phyloP scores from a whole-genome alignment of 1,140 invertebrate species.

The Aphaenogaster floridana region DNA sequence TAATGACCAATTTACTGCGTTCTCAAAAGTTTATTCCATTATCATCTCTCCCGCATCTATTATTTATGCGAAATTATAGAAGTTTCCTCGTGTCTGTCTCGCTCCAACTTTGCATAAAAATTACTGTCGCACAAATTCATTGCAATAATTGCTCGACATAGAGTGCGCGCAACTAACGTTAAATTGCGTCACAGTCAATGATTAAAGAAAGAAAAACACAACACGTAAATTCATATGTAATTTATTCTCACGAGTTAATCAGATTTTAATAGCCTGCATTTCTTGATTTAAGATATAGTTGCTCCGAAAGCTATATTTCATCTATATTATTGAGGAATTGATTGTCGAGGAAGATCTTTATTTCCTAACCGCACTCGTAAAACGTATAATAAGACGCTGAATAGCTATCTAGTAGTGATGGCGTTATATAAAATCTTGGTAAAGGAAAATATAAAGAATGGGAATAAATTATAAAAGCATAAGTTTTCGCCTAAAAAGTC shows the following conservation, averaged over 20 bases:
- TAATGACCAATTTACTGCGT: background rate
- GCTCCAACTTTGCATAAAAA: background rate
- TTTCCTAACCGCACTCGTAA: background rate
- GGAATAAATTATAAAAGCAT: background rate
- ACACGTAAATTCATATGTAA: background rate
- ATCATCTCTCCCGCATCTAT: background rate
- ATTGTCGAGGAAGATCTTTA: background rate
- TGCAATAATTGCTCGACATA: background rate
- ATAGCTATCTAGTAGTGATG: background rate
- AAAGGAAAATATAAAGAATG: background rate
- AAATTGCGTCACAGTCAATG: background rate
- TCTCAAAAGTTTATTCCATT: background rate
- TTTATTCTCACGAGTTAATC: constrained; percentile 9
- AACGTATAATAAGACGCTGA: background rate
- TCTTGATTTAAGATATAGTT: constrained; percentile 24
- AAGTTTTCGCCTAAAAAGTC: background rate
- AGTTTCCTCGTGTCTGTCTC: background rate
- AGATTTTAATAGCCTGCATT: constrained; percentile 1
- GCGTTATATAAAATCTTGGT: background rate
- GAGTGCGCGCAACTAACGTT: background rate
- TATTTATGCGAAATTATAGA: constrained; percentile 17
- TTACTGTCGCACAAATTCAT: background rate
- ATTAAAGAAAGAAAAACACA: background rate
- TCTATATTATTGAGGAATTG: background rate
- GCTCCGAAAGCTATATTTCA: background rate